phyloP scores from a whole-genome alignment of 1,140 invertebrate species.

The Philopotamus ludificatus region DNA sequence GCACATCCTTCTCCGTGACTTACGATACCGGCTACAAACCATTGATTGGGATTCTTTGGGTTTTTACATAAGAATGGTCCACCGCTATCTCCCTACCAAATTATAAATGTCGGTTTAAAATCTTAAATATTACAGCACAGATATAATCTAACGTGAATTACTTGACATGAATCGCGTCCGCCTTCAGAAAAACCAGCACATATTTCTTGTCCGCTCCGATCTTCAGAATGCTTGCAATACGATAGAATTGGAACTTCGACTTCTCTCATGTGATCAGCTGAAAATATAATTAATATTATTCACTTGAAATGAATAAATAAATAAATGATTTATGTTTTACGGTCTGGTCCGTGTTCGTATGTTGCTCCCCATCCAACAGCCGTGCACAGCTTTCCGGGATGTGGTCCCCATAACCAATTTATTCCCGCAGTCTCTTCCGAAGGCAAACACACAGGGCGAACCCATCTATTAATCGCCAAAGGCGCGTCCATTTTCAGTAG shows the following conservation, averaged over 20 bases:
- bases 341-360: constrained; percentile 68
- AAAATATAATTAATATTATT: constrained; percentile 7
- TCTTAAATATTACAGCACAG: neutral
- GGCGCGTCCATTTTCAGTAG: constrained; percentile 66
- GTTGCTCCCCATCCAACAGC: constrained; percentile 78
- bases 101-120: neutral
- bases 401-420: constrained; percentile 61
- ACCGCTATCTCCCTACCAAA: constrained; percentile 68
- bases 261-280: constrained; percentile 69
- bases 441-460: constrained; percentile 72
- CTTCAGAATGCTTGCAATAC: constrained; percentile 60
- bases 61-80: constrained; percentile 75
- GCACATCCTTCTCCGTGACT: constrained; percentile 83
- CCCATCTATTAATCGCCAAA: constrained; percentile 76
- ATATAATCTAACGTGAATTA: neutral
- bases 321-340: constrained; percentile 50
- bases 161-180: constrained; percentile 77
- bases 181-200: constrained; percentile 75
- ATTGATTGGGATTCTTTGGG: constrained; percentile 59
- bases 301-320: neutral
- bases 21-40: constrained; percentile 75
- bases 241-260: constrained; percentile 65
- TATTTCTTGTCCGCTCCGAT: constrained; percentile 64
- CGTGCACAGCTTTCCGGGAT: constrained; percentile 63
- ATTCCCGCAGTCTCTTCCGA: constrained; percentile 54